Conservation (phyloP, 2,113 vertebrate genomes). For the Alectura lathami region DNA sequence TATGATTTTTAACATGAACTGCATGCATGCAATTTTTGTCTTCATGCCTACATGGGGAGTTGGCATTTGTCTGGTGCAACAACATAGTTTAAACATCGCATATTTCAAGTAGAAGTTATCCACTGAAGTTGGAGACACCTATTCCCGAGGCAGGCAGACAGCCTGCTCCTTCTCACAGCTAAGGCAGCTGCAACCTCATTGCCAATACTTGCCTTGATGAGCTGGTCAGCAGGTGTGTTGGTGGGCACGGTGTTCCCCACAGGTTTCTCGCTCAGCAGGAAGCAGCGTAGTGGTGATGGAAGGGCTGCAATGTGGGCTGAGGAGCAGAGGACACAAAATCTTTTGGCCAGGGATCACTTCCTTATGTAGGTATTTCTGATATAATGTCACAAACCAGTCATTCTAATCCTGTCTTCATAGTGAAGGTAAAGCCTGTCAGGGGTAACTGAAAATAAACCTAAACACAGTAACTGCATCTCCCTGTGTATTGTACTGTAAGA, state of each 20-base stretch:
- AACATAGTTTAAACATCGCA: not conserved
- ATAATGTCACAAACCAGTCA: not conserved
- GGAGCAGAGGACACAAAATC: accelerated
- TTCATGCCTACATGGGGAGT: not conserved
- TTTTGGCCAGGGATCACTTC: not conserved
- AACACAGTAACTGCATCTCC: not conserved
- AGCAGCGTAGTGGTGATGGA: accelerated
- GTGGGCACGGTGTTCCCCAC: not conserved
- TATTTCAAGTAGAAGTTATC: not conserved
- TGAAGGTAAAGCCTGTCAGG: not conserved
- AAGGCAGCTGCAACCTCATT: not conserved
- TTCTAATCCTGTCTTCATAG: not conserved
- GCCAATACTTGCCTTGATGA: not conserved
- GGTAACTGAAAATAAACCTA: not conserved
- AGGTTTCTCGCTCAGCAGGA: not conserved
- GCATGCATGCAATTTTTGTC: not conserved
- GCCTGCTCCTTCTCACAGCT: too few species aligned
- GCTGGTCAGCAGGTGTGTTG: not conserved
- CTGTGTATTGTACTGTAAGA: not conserved
- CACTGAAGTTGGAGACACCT: accelerated
- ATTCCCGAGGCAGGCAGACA: too few species aligned
- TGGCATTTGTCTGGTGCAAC: not conserved
- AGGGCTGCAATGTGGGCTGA: accelerated
- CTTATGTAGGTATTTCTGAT: not conserved
- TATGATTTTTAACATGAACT: not conserved